These are phyloP conservation scores for Hemiscyllium ocellatum DNA, from an alignment of 2,113 vertebrate species.

Conservation along the genomic window DNA sequence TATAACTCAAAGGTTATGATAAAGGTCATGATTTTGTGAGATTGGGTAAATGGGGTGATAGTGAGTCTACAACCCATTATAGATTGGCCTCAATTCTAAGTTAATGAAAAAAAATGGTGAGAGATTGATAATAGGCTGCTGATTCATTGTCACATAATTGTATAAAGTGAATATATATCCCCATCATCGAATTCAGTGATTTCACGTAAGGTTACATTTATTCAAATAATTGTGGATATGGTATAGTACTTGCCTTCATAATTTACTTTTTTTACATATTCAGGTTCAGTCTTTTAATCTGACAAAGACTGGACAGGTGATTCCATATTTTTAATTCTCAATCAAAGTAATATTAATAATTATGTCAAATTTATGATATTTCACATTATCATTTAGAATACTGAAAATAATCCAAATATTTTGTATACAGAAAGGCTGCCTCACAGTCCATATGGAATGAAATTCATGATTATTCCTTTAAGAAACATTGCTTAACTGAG, in stretches of 20 bases:
- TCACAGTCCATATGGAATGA: not conserved
- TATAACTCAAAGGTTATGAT: not conserved
- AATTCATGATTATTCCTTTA: not conserved
- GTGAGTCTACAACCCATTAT: not conserved
- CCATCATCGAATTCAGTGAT: not conserved
- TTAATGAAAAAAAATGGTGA: not conserved
- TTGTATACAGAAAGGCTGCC: not conserved
- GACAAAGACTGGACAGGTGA: not conserved
- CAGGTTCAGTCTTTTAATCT: not conserved
- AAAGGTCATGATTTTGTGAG: not conserved
- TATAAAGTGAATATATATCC: not conserved
- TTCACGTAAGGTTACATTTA: not conserved
- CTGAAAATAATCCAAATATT: not conserved
- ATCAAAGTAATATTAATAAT: not conserved
- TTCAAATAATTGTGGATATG: not conserved
- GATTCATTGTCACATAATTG: not conserved
- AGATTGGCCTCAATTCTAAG: not conserved
- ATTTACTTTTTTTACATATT: not conserved
- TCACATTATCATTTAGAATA: not conserved
- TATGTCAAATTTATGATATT: not conserved
- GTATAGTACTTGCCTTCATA: not conserved
- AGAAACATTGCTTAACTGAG: not conserved
- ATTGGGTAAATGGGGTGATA: not conserved
- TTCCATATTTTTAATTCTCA: not conserved
- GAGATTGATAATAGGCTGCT: not conserved